Evolutionary conservation across 2,888 invertebrate species (phyloP).

Genomic region (Amiota mariae): DNA sequence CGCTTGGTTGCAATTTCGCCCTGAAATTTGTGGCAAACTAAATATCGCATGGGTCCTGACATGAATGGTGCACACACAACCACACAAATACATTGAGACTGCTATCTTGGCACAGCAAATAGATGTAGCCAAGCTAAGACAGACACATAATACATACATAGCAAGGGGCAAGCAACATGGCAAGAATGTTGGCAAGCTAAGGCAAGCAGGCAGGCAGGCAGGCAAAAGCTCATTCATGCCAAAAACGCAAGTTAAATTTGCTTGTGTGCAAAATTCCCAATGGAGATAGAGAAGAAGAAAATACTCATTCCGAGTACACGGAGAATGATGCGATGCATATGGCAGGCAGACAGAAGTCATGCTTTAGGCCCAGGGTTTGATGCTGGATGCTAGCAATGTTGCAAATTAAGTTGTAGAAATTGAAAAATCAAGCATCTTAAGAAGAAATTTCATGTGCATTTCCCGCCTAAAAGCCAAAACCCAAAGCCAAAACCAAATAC

Average conservation of each 20-base stretch:
- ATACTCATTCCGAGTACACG: neutral
- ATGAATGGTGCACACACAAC: neutral
- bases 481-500: neutral
- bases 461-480: neutral
- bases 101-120: slow-evolving; percentile 11
- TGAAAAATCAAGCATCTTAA: slow-evolving; percentile 26
- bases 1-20: slow-evolving; percentile 28
- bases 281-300: neutral
- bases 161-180: too few species aligned
- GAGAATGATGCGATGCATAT: too few species aligned
- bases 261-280: slow-evolving; percentile 33
- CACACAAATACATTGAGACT: neutral
- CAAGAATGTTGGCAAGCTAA: neutral
- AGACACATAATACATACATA: too few species aligned
- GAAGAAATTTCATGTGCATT: slow-evolving; percentile 9
- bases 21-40: slow-evolving; percentile 27
- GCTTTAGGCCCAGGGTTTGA: neutral
- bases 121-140: too few species aligned
- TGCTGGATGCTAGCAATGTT: slow-evolving; percentile 11
- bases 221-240: slow-evolving; percentile 42
- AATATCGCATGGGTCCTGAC: neutral
- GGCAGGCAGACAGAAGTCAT: neutral
- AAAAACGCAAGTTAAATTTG: slow-evolving; percentile 49
- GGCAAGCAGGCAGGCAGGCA: neutral
- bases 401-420: slow-evolving; percentile 36